A percentile compares a stretch with the other conserved stretches of the same genome.
phyloP scores from a whole-genome alignment of 1,140 invertebrate species.

The Pachypsylla venusta region DNA sequence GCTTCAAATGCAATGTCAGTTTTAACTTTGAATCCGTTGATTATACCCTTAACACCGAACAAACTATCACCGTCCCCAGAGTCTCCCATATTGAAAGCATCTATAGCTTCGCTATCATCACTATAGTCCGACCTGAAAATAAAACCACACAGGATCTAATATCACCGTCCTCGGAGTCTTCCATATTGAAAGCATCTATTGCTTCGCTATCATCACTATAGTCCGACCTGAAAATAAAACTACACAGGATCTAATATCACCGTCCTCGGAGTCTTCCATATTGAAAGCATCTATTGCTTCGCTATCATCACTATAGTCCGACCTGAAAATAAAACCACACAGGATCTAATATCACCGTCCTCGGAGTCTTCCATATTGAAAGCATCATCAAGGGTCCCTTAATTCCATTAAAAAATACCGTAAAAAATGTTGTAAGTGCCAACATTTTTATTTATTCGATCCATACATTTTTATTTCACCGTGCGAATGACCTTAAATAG shows the following conservation, averaged over 20 bases:
- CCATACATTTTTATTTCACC: too few species aligned
- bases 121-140: conserved; percentile 42
- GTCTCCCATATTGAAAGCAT: conserved; percentile 45
- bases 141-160: conserved; percentile 42
- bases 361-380: too few species aligned
- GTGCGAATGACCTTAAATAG: too few species aligned
- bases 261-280: conserved; percentile 43
- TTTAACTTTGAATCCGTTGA: conserved; percentile 18
- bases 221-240: conserved; percentile 35
- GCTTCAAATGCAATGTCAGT: conserved; percentile 75
- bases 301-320: conserved; percentile 61
- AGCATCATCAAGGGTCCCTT: too few species aligned
- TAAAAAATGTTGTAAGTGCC: too few species aligned
- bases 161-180: conserved; percentile 43
- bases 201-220: conserved; percentile 67
- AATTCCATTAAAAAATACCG: too few species aligned
- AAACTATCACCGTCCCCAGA: conserved; percentile 45
- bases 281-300: conserved; percentile 52
- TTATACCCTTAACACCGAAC: conserved; percentile 35
- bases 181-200: conserved; percentile 44
- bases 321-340: too few species aligned
- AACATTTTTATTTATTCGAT: too few species aligned
- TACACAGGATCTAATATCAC: too few species aligned
- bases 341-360: too few species aligned
- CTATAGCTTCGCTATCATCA: conserved; percentile 58